phyloP scores from a whole-genome alignment of 1,140 invertebrate species.

The Pachypsylla venusta region DNA sequence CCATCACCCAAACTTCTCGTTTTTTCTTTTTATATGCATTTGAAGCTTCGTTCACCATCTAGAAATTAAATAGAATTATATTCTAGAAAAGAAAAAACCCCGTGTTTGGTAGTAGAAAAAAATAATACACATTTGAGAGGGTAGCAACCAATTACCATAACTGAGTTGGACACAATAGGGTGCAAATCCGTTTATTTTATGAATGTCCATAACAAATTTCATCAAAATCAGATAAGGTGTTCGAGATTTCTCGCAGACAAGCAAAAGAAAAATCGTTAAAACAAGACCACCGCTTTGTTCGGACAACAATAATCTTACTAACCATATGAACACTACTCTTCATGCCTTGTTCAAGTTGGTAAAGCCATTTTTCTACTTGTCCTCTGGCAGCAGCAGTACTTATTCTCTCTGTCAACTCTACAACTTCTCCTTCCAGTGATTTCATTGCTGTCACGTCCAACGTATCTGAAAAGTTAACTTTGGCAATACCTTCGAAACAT shows the following conservation, averaged over 20 bases:
- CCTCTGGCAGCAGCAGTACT: conserved; percentile 78
- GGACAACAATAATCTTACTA: no score
- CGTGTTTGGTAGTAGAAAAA: no score
- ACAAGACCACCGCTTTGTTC: no score
- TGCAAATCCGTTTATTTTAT: no score
- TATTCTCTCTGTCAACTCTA: conserved; percentile 60
- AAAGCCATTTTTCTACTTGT: conserved; percentile 93
- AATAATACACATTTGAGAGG: no score
- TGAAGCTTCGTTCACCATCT: conserved; percentile 38
- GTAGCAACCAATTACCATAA: no score
- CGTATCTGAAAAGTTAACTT: conserved; percentile 65
- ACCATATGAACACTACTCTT: conserved; percentile 60
- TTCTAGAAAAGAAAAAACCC: neutral
- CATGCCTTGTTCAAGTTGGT: conserved; percentile 82
- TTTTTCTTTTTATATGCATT: conserved; percentile 46
- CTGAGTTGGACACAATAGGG: no score
- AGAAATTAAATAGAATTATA: conserved; percentile 9
- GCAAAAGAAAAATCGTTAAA: no score
- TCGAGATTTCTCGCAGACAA: no score
- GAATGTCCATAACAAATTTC: no score
- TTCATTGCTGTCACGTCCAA: conserved; percentile 80
- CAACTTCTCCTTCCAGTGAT: conserved; percentile 74
- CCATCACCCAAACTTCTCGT: conserved; percentile 64
- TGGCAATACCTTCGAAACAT: conserved; percentile 86
- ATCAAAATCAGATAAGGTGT: no score